A percentile compares a stretch with the other conserved stretches of the same genome.
phyloP scores from a whole-genome alignment of 2,888 invertebrate species.

The Agrenia bidenticulata region DNA sequence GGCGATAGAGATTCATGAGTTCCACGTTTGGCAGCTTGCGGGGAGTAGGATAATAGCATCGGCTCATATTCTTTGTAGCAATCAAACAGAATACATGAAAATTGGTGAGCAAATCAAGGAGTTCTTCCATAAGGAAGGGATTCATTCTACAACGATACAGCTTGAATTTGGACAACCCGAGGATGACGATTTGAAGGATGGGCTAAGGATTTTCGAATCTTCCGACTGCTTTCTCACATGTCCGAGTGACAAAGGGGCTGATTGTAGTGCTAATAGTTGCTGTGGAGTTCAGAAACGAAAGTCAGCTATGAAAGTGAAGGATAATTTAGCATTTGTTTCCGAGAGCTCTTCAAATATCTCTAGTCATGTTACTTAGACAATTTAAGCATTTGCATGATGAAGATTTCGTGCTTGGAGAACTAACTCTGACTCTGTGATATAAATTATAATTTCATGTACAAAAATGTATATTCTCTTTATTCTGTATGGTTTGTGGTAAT shows the following conservation, averaged over 20 bases:
- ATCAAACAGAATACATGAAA: constrained; percentile 92
- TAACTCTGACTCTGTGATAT: too few species aligned
- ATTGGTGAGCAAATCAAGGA: constrained; percentile 93
- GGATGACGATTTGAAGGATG: background rate
- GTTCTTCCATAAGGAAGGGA: constrained; percentile 96
- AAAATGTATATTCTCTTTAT: too few species aligned
- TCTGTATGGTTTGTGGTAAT: too few species aligned
- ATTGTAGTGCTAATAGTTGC: constrained; percentile 11
- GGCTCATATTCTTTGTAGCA: constrained; percentile 91
- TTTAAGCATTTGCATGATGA: too few species aligned
- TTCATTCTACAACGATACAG: constrained; percentile 97
- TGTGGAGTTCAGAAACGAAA: constrained; percentile 7
- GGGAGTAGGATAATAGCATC: constrained; percentile 95
- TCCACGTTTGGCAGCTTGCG: constrained; percentile 96
- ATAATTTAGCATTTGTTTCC: constrained; percentile 3
- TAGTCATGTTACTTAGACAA: too few species aligned
- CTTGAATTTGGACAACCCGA: constrained; percentile 71
- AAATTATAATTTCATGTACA: too few species aligned
- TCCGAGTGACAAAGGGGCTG: constrained; percentile 6
- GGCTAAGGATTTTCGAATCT: background rate
- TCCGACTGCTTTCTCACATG: constrained; percentile 18
- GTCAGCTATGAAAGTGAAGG: background rate
- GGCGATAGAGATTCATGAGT: constrained; percentile 91
- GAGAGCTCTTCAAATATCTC: background rate
- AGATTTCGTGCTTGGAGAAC: too few species aligned